Evolutionary conservation across 37 sponge, comb jelly and placozoan genomes (phyloP).

Genomic region (Hormiphora californensis): DNA sequence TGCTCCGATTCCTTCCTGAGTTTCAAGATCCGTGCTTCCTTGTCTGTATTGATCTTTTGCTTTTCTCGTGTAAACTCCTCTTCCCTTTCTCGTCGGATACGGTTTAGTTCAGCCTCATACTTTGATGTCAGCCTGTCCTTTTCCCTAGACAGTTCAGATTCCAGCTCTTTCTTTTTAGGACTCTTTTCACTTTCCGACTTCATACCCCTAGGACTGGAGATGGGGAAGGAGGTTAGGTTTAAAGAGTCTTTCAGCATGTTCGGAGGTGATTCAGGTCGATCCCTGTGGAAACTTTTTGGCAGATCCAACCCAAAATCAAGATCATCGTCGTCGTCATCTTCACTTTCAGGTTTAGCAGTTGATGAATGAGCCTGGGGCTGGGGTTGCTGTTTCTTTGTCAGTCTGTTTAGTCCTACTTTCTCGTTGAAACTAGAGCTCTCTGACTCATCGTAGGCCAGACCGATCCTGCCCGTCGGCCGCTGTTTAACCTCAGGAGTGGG

Average conservation of each 20-base stretch:
- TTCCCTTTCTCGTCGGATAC: neutral
- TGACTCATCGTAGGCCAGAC: conserved; percentile 42
- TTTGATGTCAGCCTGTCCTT: conserved; percentile 30
- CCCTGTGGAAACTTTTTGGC: conserved; percentile 22
- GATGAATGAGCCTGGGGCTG: too few relatives aligned
- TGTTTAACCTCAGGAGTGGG: conserved; percentile 3
- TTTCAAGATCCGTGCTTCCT: conserved; percentile 1
- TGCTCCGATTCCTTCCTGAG: conserved; percentile 9
- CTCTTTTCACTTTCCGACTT: neutral
- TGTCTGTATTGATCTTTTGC: conserved; percentile 11
- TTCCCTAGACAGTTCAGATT: conserved; percentile 9
- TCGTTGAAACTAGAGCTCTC: conserved; percentile 46
- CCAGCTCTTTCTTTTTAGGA: neutral
- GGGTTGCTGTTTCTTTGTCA: conserved; percentile 19
- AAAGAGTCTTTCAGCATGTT: conserved; percentile 42
- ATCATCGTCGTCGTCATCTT: conserved; percentile 46
- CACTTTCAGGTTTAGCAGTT: neutral
- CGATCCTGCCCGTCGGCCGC: conserved; percentile 8
- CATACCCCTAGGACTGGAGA: neutral
- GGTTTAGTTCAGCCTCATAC: neutral
- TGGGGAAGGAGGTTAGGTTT: conserved; percentile 43
- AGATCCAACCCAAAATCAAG: conserved; percentile 50
- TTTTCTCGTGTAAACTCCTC: conserved; percentile 21
- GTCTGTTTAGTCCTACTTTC: conserved; percentile 18
- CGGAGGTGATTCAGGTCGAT: conserved; percentile 27